phyloP scores from a whole-genome alignment of 2,888 invertebrate species.

The Troides helena region DNA sequence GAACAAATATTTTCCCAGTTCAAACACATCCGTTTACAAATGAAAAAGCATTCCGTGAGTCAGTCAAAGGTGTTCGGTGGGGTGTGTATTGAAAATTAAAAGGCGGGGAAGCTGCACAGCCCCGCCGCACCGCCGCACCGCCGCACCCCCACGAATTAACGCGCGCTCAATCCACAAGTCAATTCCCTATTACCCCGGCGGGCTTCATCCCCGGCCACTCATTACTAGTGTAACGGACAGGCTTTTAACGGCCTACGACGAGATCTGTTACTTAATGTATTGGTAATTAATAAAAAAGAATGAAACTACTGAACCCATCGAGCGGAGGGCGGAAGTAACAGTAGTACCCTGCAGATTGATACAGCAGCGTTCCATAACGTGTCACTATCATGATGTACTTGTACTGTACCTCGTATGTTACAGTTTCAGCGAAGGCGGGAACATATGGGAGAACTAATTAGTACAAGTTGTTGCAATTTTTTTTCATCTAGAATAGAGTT shows the following conservation, averaged over 20 bases:
- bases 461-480: no score
- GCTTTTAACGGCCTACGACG: constrained; percentile 11
- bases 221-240: constrained; percentile 22
- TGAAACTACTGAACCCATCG: no score
- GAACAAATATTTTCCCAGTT: constrained; percentile 1
- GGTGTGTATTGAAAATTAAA: constrained; percentile 18
- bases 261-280: no score
- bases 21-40: constrained; percentile 9
- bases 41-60: neutral
- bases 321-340: no score
- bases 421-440: no score
- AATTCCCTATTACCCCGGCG: constrained; percentile 37
- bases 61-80: neutral
- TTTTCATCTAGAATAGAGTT: no score
- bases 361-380: no score
- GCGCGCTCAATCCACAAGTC: constrained; percentile 49
- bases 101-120: neutral
- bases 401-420: no score
- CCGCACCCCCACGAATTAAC: constrained; percentile 41
- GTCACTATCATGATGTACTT: no score
- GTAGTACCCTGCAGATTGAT: no score
- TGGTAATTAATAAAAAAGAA: no score
- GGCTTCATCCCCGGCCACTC: constrained; percentile 27
- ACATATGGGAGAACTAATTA: no score
- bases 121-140: neutral